A percentile compares a stretch with the other conserved stretches of the same genome.
Evolutionary conservation across 2,888 invertebrate genomes (phyloP).

Genomic region (Drosophila nigritarsus): DNA sequence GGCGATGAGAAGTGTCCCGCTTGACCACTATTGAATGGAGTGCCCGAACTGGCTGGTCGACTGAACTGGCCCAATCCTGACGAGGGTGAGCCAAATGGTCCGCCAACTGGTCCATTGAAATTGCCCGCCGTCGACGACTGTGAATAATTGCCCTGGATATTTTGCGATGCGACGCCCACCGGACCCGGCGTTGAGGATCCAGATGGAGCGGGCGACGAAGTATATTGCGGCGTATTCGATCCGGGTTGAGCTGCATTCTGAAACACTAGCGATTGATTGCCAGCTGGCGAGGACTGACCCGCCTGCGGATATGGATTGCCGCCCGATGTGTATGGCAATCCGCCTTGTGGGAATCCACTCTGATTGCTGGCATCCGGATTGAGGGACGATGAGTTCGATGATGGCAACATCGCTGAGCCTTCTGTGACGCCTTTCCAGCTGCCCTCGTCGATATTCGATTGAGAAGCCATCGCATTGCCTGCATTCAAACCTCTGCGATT

Average conservation of each 20-base stretch:
- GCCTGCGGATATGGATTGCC: constrained; percentile 89
- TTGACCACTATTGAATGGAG: constrained; percentile 87
- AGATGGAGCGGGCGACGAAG: constrained; percentile 93
- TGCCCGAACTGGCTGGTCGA: constrained; percentile 89
- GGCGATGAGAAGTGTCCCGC: constrained; percentile 84
- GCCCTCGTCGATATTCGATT: constrained; percentile 91
- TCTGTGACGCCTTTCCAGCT: constrained; percentile 95
- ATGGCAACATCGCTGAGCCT: constrained; percentile 86
- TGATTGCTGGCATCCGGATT: constrained; percentile 87
- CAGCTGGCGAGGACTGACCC: constrained; percentile 91
- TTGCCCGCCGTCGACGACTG: constrained; percentile 86
- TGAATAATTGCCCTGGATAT: constrained; percentile 86
- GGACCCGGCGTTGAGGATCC: constrained; percentile 93
- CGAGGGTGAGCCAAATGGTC: constrained; percentile 89
- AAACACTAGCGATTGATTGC: constrained; percentile 88
- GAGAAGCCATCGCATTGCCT: constrained; percentile 88
- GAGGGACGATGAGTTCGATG: constrained; percentile 88
- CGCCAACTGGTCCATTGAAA: constrained; percentile 90
- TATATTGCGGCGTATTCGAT: constrained; percentile 92
- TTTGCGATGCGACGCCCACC: constrained; percentile 88
- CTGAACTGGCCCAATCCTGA: constrained; percentile 88
- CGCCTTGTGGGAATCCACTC: constrained; percentile 87
- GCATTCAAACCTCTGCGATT: constrained; percentile 89
- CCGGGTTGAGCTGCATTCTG: constrained; percentile 90
- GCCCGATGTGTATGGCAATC: constrained; percentile 86